Conservation (phyloP, 2,888 invertebrate species). For the Priapulus caudatus region DNA sequence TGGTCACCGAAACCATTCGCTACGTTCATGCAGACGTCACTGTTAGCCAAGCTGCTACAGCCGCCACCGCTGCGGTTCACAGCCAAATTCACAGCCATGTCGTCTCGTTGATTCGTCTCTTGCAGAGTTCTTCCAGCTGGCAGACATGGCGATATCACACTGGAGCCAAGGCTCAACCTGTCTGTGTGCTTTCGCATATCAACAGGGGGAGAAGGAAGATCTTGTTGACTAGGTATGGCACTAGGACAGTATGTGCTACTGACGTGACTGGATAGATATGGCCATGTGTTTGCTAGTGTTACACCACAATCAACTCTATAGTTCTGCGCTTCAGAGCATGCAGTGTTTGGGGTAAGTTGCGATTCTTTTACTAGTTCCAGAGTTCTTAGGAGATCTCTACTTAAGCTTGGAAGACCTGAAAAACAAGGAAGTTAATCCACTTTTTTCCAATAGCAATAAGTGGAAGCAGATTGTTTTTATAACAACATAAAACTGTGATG, state of each 20-base stretch:
- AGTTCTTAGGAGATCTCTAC: background rate
- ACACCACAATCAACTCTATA: too few relatives aligned
- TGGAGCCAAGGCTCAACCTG: background rate
- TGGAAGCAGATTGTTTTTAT: too few relatives aligned
- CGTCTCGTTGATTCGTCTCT: too few relatives aligned
- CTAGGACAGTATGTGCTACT: too few relatives aligned
- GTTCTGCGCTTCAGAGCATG: too few relatives aligned
- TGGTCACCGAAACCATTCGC: background rate
- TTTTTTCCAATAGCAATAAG: too few relatives aligned
- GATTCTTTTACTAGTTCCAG: background rate
- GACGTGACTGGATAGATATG: background rate
- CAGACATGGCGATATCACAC: background rate
- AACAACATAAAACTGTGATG: too few relatives aligned
- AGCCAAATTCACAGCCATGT: background rate
- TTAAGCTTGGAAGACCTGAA: background rate
- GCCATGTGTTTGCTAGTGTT: background rate
- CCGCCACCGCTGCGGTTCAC: background rate
- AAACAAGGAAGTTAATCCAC: too few relatives aligned
- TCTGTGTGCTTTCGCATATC: background rate
- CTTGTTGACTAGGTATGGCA: background rate
- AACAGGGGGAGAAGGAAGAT: background rate
- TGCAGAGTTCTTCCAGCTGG: too few relatives aligned
- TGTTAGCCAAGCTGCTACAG: background rate
- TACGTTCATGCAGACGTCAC: background rate
- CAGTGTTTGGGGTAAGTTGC: background rate